Evolutionary conservation across 2,797 vertebrate species (phyloP).

Genomic region (Mus spretus): DNA sequence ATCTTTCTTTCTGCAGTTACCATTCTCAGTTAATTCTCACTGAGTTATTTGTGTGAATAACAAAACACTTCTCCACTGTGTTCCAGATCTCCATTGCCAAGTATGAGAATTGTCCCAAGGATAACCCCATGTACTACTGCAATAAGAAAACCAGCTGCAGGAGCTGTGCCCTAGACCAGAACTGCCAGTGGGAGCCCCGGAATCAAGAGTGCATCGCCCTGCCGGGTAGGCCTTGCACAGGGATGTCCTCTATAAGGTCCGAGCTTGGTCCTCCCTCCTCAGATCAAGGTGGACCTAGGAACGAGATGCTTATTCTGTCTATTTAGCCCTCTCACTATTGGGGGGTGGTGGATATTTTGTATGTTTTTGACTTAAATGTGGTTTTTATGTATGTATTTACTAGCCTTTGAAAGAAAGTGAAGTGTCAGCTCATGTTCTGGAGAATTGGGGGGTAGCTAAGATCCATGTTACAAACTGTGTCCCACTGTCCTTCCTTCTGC

Average conservation of each 20-base stretch:
- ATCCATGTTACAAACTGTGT: background rate
- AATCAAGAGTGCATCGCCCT: conserved; percentile 98
- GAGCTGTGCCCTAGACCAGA: conserved; percentile 97
- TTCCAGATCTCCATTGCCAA: conserved; percentile 91
- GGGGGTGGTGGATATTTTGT: background rate
- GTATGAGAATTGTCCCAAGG: conserved; percentile 94
- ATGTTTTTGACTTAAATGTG: conserved; percentile 21
- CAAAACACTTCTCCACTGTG: conserved; percentile 60
- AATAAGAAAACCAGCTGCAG: conserved; percentile 99
- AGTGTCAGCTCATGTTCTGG: background rate
- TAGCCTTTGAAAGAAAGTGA: conserved; percentile 56
- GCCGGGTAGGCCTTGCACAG: conserved; percentile 90
- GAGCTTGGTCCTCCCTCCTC: background rate
- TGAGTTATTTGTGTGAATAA: conserved; percentile 51
- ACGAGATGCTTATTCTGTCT: background rate
- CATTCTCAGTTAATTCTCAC: conserved; percentile 24
- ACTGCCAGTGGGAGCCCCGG: conserved; percentile 98
- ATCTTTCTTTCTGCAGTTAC: conserved; percentile 1
- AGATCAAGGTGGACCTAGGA: background rate
- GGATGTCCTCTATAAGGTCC: background rate
- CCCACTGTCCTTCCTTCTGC: background rate
- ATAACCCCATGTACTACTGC: conserved; percentile 96
- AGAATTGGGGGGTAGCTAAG: background rate
- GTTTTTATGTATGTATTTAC: conserved; percentile 24
- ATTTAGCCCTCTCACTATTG: background rate